phyloP scores from a whole-genome alignment of 2,888 invertebrate genomes.

The Epinotia ramella region DNA sequence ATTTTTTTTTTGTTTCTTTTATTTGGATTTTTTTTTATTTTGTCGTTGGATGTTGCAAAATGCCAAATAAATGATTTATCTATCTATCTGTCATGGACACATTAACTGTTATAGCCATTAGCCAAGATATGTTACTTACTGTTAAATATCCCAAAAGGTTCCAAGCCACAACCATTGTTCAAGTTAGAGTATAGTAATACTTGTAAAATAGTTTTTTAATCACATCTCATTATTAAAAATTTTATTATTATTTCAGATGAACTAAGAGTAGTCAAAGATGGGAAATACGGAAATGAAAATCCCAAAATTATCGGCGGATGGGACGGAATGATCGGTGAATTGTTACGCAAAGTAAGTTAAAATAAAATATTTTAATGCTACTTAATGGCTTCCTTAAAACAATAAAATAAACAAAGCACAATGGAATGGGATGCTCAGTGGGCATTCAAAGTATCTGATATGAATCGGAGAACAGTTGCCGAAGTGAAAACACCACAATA shows the following conservation, averaged over 20 bases:
- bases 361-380: conserved; percentile 11
- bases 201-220: too few relatives aligned
- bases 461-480: conserved; percentile 13
- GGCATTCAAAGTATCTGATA: conserved; percentile 25
- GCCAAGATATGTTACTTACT: too few relatives aligned
- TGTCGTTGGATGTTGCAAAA: too few relatives aligned
- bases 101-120: too few relatives aligned
- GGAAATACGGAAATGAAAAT: conserved; percentile 94
- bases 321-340: conserved; percentile 97
- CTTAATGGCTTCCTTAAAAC: conserved; percentile 23
- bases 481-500: conserved; percentile 11
- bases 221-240: not conserved
- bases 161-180: too few relatives aligned
- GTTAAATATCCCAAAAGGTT: too few relatives aligned
- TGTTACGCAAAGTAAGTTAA: conserved; percentile 91
- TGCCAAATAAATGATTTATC: too few relatives aligned
- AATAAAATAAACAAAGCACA: conserved; percentile 11
- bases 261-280: conserved; percentile 93
- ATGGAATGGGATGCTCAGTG: conserved; percentile 6
- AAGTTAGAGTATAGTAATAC: too few relatives aligned
- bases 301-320: conserved; percentile 92
- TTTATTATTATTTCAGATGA: conserved; percentile 87
- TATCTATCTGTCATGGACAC: too few relatives aligned
- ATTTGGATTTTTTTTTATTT: too few relatives aligned
- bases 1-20: too few relatives aligned